Evolutionary conservation across 2,888 invertebrate species (phyloP).

Genomic region (Dascillus cervinus): DNA sequence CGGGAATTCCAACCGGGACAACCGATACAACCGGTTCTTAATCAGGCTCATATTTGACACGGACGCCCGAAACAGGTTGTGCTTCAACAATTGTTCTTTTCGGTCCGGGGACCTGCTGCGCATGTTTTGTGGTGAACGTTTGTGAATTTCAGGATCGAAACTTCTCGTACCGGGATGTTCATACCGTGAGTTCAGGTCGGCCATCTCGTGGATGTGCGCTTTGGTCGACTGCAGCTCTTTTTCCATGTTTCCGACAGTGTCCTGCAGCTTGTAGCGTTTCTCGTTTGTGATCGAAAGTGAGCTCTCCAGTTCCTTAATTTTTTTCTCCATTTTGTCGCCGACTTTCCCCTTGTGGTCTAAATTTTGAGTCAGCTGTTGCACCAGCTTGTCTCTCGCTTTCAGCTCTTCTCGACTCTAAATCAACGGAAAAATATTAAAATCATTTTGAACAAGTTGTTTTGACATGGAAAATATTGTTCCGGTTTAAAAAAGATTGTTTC

Average conservation of each 20-base stretch:
- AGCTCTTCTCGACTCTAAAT: slow-evolving; percentile 26
- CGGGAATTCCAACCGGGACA: too few relatives aligned
- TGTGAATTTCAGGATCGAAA: not conserved
- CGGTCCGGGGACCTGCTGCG: too few relatives aligned
- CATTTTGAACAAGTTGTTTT: too few relatives aligned
- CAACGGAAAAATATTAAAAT: too few relatives aligned
- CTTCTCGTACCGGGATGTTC: slow-evolving; percentile 15
- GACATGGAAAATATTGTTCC: too few relatives aligned
- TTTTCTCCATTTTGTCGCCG: slow-evolving; percentile 29
- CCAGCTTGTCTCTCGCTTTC: slow-evolving; percentile 22
- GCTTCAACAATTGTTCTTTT: too few relatives aligned
- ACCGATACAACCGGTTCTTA: too few relatives aligned
- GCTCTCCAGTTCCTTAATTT: slow-evolving; percentile 29
- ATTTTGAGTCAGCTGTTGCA: slow-evolving; percentile 31
- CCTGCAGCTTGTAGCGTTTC: slow-evolving; percentile 35
- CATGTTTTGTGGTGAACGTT: too few relatives aligned
- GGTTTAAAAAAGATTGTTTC: too few relatives aligned
- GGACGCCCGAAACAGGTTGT: too few relatives aligned
- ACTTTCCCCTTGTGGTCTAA: slow-evolving; percentile 26
- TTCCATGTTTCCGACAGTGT: slow-evolving; percentile 34
- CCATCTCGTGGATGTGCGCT: slow-evolving; percentile 31
- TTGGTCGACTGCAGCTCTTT: slow-evolving; percentile 36
- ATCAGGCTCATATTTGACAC: too few relatives aligned
- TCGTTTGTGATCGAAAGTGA: slow-evolving; percentile 32
- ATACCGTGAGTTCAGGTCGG: slow-evolving; percentile 34